phyloP scores from a whole-genome alignment of 2,113 vertebrate genomes.

The Tetrao urogallus region DNA sequence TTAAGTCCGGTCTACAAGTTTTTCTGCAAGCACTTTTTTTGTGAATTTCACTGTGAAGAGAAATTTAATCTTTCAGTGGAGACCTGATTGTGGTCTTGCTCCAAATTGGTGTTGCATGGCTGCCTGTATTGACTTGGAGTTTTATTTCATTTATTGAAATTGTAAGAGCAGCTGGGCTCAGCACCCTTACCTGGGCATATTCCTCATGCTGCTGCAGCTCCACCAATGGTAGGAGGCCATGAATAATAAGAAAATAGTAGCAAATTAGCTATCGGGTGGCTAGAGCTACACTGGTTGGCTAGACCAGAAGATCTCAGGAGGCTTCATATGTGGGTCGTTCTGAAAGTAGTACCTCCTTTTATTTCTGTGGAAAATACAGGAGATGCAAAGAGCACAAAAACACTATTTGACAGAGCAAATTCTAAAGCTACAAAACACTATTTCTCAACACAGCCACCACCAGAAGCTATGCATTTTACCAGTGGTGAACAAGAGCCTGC shows the following conservation, averaged over 20 bases:
- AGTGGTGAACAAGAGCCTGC: too few relatives aligned
- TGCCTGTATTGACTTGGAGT: not conserved
- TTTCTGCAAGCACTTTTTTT: not conserved
- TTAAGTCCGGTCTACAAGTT: constrained; percentile 1
- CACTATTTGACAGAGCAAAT: too few relatives aligned
- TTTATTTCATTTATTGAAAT: not conserved
- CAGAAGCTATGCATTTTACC: too few relatives aligned
- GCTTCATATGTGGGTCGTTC: too few relatives aligned
- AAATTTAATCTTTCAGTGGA: not conserved
- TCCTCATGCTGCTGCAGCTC: not conserved
- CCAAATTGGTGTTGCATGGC: not conserved
- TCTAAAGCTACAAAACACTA: too few relatives aligned
- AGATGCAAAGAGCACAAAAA: too few relatives aligned
- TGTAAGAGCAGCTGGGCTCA: not conserved
- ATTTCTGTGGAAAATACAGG: too few relatives aligned
- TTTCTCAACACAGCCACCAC: too few relatives aligned
- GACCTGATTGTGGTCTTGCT: not conserved
- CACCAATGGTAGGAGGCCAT: not conserved
- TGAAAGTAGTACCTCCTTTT: too few relatives aligned
- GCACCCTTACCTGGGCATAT: not conserved
- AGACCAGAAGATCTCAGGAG: not conserved
- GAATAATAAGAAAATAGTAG: not conserved
- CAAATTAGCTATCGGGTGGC: not conserved
- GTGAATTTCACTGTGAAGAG: not conserved
- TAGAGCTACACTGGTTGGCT: not conserved